Evolutionary conservation across 2,797 vertebrate species (phyloP), one percentile per base, ranked within the genome.

Genomic region (Sebastes diploproa): DNA sequence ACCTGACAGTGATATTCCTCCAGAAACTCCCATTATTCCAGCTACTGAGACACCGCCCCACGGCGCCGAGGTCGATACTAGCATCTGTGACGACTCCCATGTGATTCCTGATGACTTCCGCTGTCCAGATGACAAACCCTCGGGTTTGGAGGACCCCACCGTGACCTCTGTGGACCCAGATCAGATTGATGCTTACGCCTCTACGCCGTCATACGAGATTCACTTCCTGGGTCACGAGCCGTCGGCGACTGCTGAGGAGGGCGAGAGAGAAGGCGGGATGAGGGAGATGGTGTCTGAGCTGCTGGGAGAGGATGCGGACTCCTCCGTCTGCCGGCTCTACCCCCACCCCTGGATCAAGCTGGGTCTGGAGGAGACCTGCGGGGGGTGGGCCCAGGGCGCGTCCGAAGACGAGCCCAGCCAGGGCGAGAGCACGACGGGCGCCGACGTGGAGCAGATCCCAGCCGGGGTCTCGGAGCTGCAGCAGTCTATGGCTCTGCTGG

Each of bases 141-240:
- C 4, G 0, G 30, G 23, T n/a, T 22, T 32, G 4, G 13, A 80
- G 12, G 68, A 72, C 20, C 9, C 1, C 18, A 2, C 3, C 7
- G 0, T 64, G 34, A 38, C 73, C 27, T 7, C 29, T 1, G 87
- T 95, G 42, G 95, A 96, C 75, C 91, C 94, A 0, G 86, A 77
- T 74, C 95, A 96, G 89, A 87, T 96, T 0, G 94, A 96, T 6
- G 42, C 82, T 9, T 83, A 93, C 0, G 94, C 96, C 70, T 95
- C 94, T 1, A 94, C 88, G 2, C 95, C 95, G 0, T 96, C 95
- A 1, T 96, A 95, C 1, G 89, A 95, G 86, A 95, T 96, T 13
- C 92, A 95, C 87, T 66, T 86, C 52, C 67, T 70, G 16, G 3
- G 65, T 42, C 69, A n/a, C 0, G 64, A 71, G 1, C 27, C 58